Percentiles rank a stretch among this genome's conserved stretches.
Evolutionary conservation across 2,113 vertebrate genomes (phyloP).

Genomic region (Chlorodrepanis virens): DNA sequence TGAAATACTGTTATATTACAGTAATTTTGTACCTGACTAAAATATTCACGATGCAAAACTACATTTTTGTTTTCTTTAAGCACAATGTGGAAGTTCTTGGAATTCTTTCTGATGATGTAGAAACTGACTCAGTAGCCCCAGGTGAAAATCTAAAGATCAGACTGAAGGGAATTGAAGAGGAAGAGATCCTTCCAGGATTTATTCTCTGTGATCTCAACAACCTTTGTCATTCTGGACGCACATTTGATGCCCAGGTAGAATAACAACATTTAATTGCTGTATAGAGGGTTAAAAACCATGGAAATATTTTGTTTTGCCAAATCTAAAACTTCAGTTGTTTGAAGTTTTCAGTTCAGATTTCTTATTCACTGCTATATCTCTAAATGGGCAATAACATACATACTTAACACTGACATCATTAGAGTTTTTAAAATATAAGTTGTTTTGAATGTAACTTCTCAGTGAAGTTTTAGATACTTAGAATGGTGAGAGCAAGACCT

Average conservation of each 20-base stretch:
- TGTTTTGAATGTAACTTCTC: background rate
- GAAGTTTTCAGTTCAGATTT: background rate
- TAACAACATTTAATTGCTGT: background rate
- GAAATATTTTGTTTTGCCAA: background rate
- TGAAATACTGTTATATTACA: background rate
- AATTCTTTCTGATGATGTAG: slow-evolving; percentile 96
- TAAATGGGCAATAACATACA: background rate
- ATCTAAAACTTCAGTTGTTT: background rate
- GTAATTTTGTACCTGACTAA: background rate
- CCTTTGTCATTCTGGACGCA: slow-evolving; percentile 97
- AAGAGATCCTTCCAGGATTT: slow-evolving; percentile 97
- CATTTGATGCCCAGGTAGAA: slow-evolving; percentile 95
- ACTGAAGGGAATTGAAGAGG: slow-evolving; percentile 98
- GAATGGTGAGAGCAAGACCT: background rate
- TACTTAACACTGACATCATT: background rate
- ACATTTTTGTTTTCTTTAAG: slow-evolving; percentile 68
- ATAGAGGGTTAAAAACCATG: background rate
- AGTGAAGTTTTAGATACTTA: background rate
- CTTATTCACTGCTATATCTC: background rate
- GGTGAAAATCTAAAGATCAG: slow-evolving; percentile 97
- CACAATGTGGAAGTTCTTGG: slow-evolving; percentile 97
- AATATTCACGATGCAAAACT: background rate
- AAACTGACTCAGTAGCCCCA: slow-evolving; percentile 92
- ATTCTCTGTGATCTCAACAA: slow-evolving; percentile 97
- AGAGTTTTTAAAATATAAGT: background rate